phyloP scores from a whole-genome alignment of 1,140 invertebrate species.

The Chlorops oryzae region DNA sequence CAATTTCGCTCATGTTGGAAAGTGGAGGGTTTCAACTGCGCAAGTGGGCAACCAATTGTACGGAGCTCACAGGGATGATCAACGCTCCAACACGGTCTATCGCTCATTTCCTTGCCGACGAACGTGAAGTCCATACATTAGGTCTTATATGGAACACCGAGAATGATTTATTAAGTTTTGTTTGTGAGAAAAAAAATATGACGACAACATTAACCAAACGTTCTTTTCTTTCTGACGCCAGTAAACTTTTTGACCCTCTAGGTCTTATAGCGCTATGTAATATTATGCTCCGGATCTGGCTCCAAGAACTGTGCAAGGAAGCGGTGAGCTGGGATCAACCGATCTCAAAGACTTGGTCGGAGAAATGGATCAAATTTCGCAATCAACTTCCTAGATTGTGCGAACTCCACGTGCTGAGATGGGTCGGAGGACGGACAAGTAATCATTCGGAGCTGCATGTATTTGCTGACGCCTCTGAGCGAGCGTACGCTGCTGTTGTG shows the following conservation, averaged over 20 bases:
- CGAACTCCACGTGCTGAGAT: not conserved
- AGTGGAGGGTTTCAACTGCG: too few species aligned
- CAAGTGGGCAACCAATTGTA: too few species aligned
- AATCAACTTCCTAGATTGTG: slow-evolving; percentile 5
- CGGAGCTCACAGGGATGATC: too few species aligned
- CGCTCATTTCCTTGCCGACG: not conserved
- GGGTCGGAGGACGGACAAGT: slow-evolving; percentile 5
- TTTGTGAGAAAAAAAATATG: not conserved
- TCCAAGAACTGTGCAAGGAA: slow-evolving; percentile 46
- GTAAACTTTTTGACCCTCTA: slow-evolving; percentile 48
- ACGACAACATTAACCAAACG: slow-evolving; percentile 17
- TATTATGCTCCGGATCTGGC: slow-evolving; percentile 42
- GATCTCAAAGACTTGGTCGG: slow-evolving; percentile 23
- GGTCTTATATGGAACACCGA: not conserved
- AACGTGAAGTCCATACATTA: not conserved
- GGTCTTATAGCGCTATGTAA: slow-evolving; percentile 46
- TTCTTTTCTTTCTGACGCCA: slow-evolving; percentile 23
- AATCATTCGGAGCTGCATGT: slow-evolving; percentile 23
- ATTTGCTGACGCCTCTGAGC: slow-evolving; percentile 32
- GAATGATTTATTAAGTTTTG: slow-evolving; percentile 1
- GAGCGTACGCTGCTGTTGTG: slow-evolving; percentile 23
- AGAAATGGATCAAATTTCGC: slow-evolving; percentile 17
- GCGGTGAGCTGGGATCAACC: slow-evolving; percentile 46
- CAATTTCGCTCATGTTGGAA: too few species aligned
- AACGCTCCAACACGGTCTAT: too few species aligned